Base-by-base conservation (phyloP, 2,888 invertebrate species). In the Scotopteryx bipunctaria region DNA sequence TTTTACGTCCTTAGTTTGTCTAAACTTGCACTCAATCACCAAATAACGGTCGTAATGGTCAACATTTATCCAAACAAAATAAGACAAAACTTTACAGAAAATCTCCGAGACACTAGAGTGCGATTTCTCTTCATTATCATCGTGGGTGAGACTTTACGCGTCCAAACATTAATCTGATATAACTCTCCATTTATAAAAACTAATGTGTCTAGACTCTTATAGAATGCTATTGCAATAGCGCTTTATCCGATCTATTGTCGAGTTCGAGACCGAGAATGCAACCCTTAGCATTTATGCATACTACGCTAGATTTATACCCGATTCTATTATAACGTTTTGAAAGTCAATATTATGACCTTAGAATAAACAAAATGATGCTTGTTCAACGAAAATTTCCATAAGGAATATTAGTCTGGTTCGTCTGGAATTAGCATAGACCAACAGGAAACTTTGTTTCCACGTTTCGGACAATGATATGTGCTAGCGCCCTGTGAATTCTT, bases 1-100 rank as follows among this genome's bases (percentile, higher is more conserved):
- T 72, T 74, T 71, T 71, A 76, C 74, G 76, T 61, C 37, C 47
- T 61, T 61, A 46, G 51, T 46, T 43, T 63, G n/a, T n/a, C n/a
- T 61, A 57, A 47, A 41, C 44, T 54, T 48, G 45, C 49, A 47
- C 37, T 33, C 46, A 38, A 38, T 45, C 6, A 25, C 33, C 35
- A 25, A 27, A 21, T 5, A 25, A 32, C 13, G 9, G 11, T 33
- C 2, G n/a, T 0, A 13, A 33, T 11, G 13, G 21, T 42, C 13
- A 13, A 5, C n/a, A n/a, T 41, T 19, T 16, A 31, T 31, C 5
- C 8, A 32, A 32, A 32, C 8, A 2, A 14, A 15, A 11, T 23
- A 2, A 36, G 15, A 17, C 13, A 29, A 14, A 29, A 35, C 23
- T 36, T 17, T 31, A 13, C 9, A 41, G 17, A 46, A 36, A 41